Percentiles rank a stretch among this genome's conserved stretches.
Evolutionary conservation across 2,797 vertebrate species (phyloP).

Genomic region (Amphiprion clarkii): DNA sequence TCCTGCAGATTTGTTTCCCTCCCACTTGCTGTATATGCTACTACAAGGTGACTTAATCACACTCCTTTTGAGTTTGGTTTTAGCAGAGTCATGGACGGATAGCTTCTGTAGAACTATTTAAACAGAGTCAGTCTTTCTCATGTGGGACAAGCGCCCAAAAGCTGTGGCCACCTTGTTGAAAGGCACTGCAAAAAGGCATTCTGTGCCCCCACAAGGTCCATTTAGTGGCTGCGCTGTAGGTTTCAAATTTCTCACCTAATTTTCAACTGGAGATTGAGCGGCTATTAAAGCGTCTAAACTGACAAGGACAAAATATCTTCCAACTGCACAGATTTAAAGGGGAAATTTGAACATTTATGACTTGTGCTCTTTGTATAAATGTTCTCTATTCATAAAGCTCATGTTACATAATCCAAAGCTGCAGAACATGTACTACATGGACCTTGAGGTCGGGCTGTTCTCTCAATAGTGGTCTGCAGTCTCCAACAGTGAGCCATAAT

Average conservation of each 20-base stretch:
- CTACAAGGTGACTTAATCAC: constrained; percentile 17
- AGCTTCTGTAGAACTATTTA: constrained; percentile 1
- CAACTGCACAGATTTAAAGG: too few species aligned
- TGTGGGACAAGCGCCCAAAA: constrained; percentile 12
- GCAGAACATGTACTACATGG: too few species aligned
- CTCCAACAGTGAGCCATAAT: too few species aligned
- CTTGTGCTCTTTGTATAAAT: too few species aligned
- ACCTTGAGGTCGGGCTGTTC: too few species aligned
- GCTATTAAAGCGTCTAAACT: too few species aligned
- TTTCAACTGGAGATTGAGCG: not conserved
- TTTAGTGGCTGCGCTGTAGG: not conserved
- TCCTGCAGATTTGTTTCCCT: constrained; percentile 37
- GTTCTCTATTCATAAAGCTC: too few species aligned
- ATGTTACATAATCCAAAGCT: too few species aligned
- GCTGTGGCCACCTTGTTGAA: constrained; percentile 34
- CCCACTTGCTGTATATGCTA: constrained; percentile 10
- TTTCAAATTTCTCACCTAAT: not conserved
- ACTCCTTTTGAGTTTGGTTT: constrained; percentile 22
- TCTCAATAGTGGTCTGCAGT: too few species aligned
- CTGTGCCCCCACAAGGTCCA: not conserved
- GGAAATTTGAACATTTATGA: too few species aligned
- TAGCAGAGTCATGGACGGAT: constrained; percentile 7
- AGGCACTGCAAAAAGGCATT: constrained; percentile 5
- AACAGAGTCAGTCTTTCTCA: constrained; percentile 14
- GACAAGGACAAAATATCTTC: too few species aligned